Evolutionary conservation across 2,797 vertebrate species (phyloP).

Genomic region (Lepilemur septentrionalis): DNA sequence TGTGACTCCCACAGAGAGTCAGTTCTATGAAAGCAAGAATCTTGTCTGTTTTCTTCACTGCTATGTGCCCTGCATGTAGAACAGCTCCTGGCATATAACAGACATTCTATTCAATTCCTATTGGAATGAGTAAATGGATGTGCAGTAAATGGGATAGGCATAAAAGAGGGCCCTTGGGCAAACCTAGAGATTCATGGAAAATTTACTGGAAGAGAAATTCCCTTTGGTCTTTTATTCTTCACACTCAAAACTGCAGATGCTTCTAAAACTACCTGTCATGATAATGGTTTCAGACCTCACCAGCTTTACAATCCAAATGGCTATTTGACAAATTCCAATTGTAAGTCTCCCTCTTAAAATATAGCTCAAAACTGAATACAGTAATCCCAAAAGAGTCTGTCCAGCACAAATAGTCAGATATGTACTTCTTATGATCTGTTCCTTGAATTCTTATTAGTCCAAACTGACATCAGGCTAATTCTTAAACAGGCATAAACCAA

Average conservation of each 20-base stretch:
- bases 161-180: neutral
- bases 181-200: neutral
- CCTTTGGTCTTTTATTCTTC: neutral
- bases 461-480: neutral
- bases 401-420: neutral
- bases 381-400: neutral
- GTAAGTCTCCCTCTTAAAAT: neutral
- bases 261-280: neutral
- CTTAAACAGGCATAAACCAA: neutral
- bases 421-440: neutral
- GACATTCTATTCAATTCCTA: neutral
- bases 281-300: neutral
- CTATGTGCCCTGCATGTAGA: neutral
- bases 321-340: constrained; percentile 1
- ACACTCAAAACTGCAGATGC: neutral
- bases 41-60: neutral
- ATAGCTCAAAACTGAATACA: neutral
- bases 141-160: neutral
- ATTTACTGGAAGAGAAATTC: neutral
- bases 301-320: neutral
- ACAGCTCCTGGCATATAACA: neutral
- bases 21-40: neutral
- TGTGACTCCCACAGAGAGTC: neutral
- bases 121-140: neutral
- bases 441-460: neutral